Percentiles rank a stretch among this genome's conserved stretches.
Conservation (phyloP, 30 jellyfish, hydroid and myxozoan genomes). For the Aurelia sp. region DNA sequence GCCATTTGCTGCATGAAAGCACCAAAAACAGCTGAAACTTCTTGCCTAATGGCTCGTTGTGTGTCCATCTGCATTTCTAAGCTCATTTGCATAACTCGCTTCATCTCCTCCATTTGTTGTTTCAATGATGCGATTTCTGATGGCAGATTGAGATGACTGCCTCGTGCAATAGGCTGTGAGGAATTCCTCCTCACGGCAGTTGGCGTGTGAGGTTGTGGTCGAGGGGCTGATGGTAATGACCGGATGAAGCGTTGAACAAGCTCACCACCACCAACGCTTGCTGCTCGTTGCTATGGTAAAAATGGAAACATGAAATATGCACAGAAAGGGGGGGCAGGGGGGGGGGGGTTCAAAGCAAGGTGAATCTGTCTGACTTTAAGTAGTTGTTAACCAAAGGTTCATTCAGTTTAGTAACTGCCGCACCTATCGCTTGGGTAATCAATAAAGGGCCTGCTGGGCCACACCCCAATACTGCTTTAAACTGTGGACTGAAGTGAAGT, state of each 20-base stretch:
- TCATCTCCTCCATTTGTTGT: slow-evolving; percentile 82
- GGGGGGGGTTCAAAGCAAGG: neutral
- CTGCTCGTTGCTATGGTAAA: slow-evolving; percentile 59
- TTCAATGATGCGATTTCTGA: slow-evolving; percentile 59
- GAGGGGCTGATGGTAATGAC: slow-evolving; percentile 55
- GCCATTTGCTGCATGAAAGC: slow-evolving; percentile 82
- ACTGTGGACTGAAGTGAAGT: no score
- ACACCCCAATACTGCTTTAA: no score
- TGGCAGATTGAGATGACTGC: slow-evolving; percentile 24
- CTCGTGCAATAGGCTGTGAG: slow-evolving; percentile 1
- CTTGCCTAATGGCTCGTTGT: slow-evolving; percentile 93
- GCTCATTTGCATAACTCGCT: slow-evolving; percentile 76
- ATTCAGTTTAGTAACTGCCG: no score
- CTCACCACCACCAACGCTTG: slow-evolving; percentile 78
- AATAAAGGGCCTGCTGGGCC: no score
- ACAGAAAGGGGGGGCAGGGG: neutral
- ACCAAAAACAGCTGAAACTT: slow-evolving; percentile 84
- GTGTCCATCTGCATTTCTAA: slow-evolving; percentile 88
- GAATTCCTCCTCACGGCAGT: neutral
- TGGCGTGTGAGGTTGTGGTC: slow-evolving; percentile 29
- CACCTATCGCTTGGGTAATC: no score
- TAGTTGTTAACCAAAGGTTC: no score
- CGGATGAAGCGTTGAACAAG: slow-evolving; percentile 73
- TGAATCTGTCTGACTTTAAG: no score
- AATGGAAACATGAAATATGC: neutral